Percentiles rank a stretch among this genome's conserved stretches.
Evolutionary conservation across 2,888 invertebrate species (phyloP).

Genomic region (Keiferia lycopersicella): DNA sequence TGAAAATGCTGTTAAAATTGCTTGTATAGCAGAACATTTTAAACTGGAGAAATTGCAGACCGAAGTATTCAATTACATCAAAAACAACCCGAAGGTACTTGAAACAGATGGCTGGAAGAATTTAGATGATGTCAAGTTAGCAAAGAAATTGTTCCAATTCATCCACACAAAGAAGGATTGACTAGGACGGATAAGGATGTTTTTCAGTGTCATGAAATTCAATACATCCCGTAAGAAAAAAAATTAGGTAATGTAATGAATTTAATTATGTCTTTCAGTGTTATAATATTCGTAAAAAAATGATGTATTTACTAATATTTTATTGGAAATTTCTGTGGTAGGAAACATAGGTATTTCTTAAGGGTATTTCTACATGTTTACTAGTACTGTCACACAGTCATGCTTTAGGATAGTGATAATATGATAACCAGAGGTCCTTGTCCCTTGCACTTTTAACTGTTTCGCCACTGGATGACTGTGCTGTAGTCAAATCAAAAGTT

Average conservation of each 20-base stretch:
- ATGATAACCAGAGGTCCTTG: too few relatives aligned
- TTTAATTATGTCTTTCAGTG: neutral
- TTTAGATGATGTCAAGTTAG: constrained; percentile 58
- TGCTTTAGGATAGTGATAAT: too few relatives aligned
- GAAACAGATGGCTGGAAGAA: constrained; percentile 58
- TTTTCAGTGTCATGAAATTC: constrained; percentile 17
- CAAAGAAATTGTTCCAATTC: constrained; percentile 56
- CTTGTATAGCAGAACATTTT: constrained; percentile 59
- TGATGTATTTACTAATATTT: too few relatives aligned
- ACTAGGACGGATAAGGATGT: constrained; percentile 11
- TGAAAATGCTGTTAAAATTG: constrained; percentile 61
- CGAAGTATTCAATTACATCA: constrained; percentile 57
- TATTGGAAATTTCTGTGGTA: too few relatives aligned
- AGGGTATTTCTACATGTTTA: too few relatives aligned
- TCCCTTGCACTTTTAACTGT: too few relatives aligned
- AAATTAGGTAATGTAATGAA: neutral
- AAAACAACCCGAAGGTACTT: constrained; percentile 54
- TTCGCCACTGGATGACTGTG: too few relatives aligned
- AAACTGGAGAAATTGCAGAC: constrained; percentile 49
- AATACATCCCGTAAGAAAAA: constrained; percentile 1
- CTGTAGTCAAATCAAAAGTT: too few relatives aligned
- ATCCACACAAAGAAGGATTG: constrained; percentile 22
- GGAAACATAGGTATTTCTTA: too few relatives aligned
- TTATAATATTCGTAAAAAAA: too few relatives aligned
- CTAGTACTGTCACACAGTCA: too few relatives aligned